Evolutionary conservation across 2,797 vertebrate genomes (phyloP).

Genomic region (Acrossocheilus fasciatus): DNA sequence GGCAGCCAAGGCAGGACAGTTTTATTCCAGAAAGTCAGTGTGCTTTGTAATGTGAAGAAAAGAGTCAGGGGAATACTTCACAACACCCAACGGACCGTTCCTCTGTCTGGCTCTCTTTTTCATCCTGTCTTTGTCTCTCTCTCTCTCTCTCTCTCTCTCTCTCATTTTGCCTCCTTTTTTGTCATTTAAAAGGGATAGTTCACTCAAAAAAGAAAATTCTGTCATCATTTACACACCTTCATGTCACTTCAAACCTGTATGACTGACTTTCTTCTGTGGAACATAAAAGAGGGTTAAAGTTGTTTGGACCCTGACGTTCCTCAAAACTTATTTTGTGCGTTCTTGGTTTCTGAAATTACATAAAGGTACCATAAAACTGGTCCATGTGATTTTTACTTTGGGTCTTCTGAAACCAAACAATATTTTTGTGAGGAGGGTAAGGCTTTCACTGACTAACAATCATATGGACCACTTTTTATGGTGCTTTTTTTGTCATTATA

Average conservation of each 20-base stretch:
- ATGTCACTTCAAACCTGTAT: not conserved
- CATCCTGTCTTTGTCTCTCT: not conserved
- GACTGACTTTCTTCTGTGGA: not conserved
- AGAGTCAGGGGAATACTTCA: slow-evolving; percentile 21
- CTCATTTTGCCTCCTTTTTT: not conserved
- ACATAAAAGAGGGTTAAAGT: not conserved
- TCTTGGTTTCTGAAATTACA: not conserved
- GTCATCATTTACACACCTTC: not conserved
- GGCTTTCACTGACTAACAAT: not conserved
- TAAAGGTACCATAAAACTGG: not conserved
- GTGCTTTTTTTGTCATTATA: not conserved
- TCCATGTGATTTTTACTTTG: not conserved
- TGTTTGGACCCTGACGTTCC: not conserved
- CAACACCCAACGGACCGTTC: slow-evolving; percentile 12
- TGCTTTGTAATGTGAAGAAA: slow-evolving; percentile 44
- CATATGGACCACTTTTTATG: not conserved
- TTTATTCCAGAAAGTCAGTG: slow-evolving; percentile 29
- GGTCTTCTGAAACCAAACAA: not conserved
- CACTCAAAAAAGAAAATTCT: not conserved
- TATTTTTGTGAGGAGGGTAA: not conserved
- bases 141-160: not conserved
- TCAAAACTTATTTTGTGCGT: not conserved
- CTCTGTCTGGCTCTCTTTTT: slow-evolving; percentile 9
- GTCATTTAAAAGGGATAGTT: not conserved
- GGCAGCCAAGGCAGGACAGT: not conserved